A percentile compares a stretch with the other conserved stretches of the same genome.
phyloP scores from a whole-genome alignment of 2,113 vertebrate genomes.

The Hystrix brachyura region DNA sequence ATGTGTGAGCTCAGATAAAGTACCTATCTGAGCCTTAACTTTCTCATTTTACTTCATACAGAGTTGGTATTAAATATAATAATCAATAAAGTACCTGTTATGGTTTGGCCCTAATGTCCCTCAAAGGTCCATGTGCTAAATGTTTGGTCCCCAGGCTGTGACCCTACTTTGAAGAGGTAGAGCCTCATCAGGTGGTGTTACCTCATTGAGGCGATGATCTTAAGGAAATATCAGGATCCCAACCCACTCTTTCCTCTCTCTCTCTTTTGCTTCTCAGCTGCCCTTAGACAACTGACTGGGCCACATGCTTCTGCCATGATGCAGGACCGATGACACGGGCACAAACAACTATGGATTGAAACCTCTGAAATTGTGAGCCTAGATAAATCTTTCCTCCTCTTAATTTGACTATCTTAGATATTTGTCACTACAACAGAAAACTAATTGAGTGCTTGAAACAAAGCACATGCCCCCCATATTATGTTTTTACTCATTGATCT shows the following conservation, averaged over 20 bases:
- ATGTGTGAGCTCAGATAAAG: not conserved
- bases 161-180: not conserved
- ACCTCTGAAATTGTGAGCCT: not conserved
- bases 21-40: constrained; percentile 15
- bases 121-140: not conserved
- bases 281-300: too few species aligned
- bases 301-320: not conserved
- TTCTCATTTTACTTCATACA: not conserved
- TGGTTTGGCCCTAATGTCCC: not conserved
- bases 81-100: not conserved
- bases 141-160: not conserved
- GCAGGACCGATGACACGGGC: too few species aligned
- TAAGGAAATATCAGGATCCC: not conserved
- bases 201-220: not conserved
- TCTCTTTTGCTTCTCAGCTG: not conserved
- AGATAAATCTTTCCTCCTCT: not conserved
- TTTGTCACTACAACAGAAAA: not conserved
- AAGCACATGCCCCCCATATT: not conserved
- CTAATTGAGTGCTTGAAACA: constrained; percentile 25
- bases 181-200: not conserved
- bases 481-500: not conserved
- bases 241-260: not conserved
- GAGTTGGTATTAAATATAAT: constrained; percentile 14
- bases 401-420: not conserved
- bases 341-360: not conserved